Percentiles rank a stretch among this genome's conserved stretches.
Conservation (phyloP, 2,113 vertebrate genomes). For the Pyrgilauda ruficollis region DNA sequence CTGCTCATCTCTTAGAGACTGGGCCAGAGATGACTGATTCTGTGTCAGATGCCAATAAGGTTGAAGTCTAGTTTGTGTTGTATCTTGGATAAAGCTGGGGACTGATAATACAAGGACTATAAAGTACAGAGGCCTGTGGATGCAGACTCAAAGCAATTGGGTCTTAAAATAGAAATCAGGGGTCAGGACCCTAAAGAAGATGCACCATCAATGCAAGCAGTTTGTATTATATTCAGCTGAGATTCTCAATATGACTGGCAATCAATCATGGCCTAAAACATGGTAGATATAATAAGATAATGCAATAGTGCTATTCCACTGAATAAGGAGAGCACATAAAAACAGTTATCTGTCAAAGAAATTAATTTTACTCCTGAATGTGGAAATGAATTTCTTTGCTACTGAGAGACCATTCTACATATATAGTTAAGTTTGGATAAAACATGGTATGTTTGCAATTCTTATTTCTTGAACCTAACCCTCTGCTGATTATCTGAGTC, state of each 20-base stretch:
- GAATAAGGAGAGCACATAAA: neutral
- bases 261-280: neutral
- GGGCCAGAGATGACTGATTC: neutral
- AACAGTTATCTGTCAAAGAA: neutral
- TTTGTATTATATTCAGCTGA: neutral
- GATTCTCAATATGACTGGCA: neutral
- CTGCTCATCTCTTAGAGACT: slow-evolving; percentile 3
- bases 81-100: neutral
- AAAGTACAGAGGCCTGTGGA: neutral
- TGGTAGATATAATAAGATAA: neutral
- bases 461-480: neutral
- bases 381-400: neutral
- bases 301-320: neutral
- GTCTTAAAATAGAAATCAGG: neutral
- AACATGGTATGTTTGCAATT: neutral
- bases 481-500: neutral
- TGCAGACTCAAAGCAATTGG: neutral
- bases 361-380: neutral
- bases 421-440: neutral
- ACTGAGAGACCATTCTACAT: neutral
- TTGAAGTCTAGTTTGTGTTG: neutral
- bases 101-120: neutral
- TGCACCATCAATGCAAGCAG: neutral
- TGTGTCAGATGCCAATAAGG: neutral
- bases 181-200: neutral